Percentiles rank a stretch among this genome's conserved stretches.
Evolutionary conservation across 2,113 vertebrate genomes (phyloP).

Genomic region (Ophthalmolycus amberensis): DNA sequence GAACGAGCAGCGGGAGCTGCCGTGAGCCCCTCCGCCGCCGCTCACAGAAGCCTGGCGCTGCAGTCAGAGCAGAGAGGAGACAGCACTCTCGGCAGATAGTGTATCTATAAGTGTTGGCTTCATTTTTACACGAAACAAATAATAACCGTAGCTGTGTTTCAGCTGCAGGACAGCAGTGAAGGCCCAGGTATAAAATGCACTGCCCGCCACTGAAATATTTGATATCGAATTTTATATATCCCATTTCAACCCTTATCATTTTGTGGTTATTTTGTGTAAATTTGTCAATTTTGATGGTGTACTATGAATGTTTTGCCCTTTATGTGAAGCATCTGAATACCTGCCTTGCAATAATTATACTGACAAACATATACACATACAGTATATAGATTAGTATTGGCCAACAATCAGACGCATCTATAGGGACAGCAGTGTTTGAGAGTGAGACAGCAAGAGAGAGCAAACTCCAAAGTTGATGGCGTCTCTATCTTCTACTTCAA

Average conservation of each 20-base stretch:
- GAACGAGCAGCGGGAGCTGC: too few relatives aligned
- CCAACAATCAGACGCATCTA: not conserved
- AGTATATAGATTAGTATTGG: not conserved
- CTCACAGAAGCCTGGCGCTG: too few relatives aligned
- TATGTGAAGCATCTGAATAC: not conserved
- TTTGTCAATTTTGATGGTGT: not conserved
- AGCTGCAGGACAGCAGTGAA: too few relatives aligned
- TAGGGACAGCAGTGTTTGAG: not conserved
- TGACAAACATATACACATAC: not conserved
- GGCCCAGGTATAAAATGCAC: too few relatives aligned
- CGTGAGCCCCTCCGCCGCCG: too few relatives aligned
- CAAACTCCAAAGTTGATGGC: slow-evolving; percentile 34
- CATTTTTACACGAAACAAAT: too few relatives aligned
- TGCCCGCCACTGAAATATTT: not conserved
- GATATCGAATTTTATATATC: not conserved
- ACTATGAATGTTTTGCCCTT: not conserved
- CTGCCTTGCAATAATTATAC: not conserved
- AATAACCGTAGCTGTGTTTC: too few relatives aligned
- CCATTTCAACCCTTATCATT: not conserved
- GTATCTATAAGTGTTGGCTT: too few relatives aligned
- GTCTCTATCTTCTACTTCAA: slow-evolving; percentile 1
- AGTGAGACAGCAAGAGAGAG: not conserved
- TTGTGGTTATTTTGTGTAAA: not conserved
- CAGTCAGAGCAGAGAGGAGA: too few relatives aligned
- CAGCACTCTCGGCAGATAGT: too few relatives aligned